Evolutionary conservation across 35 echinoderm and acorn worm species (phyloP), one percentile per base, ranked within the genome.

Genomic region (Anneissia japonica): DNA sequence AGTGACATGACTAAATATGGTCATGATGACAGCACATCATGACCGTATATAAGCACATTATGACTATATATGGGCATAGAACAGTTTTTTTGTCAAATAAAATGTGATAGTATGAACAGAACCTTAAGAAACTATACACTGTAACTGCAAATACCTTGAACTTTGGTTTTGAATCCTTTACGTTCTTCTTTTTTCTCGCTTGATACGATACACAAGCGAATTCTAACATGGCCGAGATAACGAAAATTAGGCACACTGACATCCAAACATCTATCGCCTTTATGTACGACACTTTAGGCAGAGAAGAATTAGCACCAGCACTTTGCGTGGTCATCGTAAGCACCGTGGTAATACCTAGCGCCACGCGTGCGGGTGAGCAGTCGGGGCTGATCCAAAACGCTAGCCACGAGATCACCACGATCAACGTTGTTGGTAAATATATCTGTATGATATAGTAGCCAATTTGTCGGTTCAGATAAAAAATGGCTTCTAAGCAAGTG

Each of bases 291-390:
- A 81, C 79, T 81, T 81, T 81, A 39, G 79, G 79, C 40, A 81
- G 37, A 30, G 79, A 38, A 0, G 35, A 36, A 32, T 81, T 81
- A 16, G 79, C 79, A 39, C 79, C 79, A 6, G 79, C 23, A n/a
- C 79, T 81, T 26, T 81, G 79, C 31, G 79, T 81, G 16, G 79
- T 81, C 79, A 81, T 81, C 10, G 79, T 81, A 30, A 81, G 79
- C 3, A 81, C 79, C 23, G 79, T 81, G 35, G 79, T 81, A 10
- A 81, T 81, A 81, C 79, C 79, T 3, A 81, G 79, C 21, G 79
- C 79, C 36, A 81, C 79, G 17, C 79, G 34, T 37, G 79, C 79
- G 0, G 79, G 79, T 30, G 79, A 81, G 16, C 35, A 81, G 28
- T 81, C 79, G 0, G 79, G 35, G 28, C 79, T 81, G 38, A 81